Base-by-base conservation (phyloP, 2,888 invertebrate genomes). In the Eupithecia vulgata region DNA sequence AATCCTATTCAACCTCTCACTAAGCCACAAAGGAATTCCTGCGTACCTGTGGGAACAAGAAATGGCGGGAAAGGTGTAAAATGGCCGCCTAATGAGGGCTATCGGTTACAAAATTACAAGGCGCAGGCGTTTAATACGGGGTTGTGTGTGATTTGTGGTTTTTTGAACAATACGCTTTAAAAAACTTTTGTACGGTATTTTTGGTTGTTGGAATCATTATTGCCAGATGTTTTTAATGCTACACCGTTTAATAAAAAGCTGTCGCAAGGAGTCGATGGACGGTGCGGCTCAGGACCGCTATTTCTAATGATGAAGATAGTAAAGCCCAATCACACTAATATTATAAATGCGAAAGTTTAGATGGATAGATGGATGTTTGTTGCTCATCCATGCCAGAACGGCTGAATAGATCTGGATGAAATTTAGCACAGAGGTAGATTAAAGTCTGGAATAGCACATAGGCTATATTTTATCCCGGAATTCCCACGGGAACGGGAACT, bases 1-100 rank as follows among this genome's bases (percentile, higher is more conserved):
- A 21, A 64, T 21, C 21, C n/a, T 17, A 64, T 37, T 3, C n/a
- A 40, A 40, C 25, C 12, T 65, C 21, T 40, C 21, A 21, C 21
- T 65, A 65, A 2, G 21, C 40, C 37, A 42, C 25, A 69, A 69
- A 62, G n/a, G 35, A 42, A 69, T 69, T 25, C n/a, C 8, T 25
- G 13, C 17, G 13, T 57, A 42, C 52, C 68, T 72, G 69, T 72
- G 73, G 70, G 70, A 73, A 73, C 66, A 34, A 35, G 35, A 57
- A 72, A 72, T 48, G 67, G 67, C 70, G 67, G 62, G 48, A 45
- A 73, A 74, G 71, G 74, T 68, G 74, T 74, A 71, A 74, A 74
- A 71, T 74, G 66, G 66, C 48, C 40, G n/a, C 57, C 40, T 74
- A 71, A 74, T 74, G 67, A 74, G 48, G 25, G 68, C 30, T 71